Percentiles rank a stretch among this genome's conserved stretches.
These are phyloP conservation scores for Sitophilus oryzae DNA, from an alignment of 1,140 invertebrate genomes.

Conservation along the genomic window DNA sequence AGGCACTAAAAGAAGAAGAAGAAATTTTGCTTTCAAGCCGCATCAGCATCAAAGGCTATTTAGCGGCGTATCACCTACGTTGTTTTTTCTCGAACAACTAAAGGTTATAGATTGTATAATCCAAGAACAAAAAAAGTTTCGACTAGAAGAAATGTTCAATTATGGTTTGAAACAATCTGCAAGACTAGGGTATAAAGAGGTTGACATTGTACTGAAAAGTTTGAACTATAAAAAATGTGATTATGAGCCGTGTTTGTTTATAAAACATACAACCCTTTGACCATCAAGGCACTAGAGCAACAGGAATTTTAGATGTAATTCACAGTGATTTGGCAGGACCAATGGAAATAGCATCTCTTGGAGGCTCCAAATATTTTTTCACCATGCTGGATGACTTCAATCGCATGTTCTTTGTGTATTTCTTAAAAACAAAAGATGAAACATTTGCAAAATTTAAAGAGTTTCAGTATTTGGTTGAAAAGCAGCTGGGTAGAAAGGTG, in stretches of 20 bases:
- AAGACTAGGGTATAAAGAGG: no score
- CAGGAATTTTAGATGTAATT: constrained; percentile 33
- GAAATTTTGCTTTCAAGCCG: no score
- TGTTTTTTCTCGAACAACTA: no score
- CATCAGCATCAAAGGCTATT: no score
- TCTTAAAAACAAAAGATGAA: constrained; percentile 39
- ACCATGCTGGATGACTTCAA: constrained; percentile 43
- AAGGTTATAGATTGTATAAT: no score
- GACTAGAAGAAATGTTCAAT: no score
- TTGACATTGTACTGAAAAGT: no score
- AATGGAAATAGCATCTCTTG: constrained; percentile 34
- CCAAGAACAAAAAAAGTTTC: no score
- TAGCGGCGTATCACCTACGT: no score
- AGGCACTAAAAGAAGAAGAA: constrained; percentile 9
- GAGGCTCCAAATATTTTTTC: constrained; percentile 42
- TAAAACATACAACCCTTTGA: constrained; percentile 25
- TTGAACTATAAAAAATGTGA: no score
- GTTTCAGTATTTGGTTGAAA: constrained; percentile 36
- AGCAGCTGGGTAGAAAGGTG: constrained; percentile 27
- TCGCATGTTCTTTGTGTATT: constrained; percentile 38
- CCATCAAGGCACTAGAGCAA: constrained; percentile 12
- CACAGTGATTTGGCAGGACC: constrained; percentile 39
- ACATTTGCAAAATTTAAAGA: constrained; percentile 32
- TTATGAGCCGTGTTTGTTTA: constrained; percentile 31
- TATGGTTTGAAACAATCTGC: no score